Evolutionary conservation across 1,140 invertebrate genomes (phyloP), one percentile per base, ranked within the genome.

Genomic region (Frieseomelitta varia): DNA sequence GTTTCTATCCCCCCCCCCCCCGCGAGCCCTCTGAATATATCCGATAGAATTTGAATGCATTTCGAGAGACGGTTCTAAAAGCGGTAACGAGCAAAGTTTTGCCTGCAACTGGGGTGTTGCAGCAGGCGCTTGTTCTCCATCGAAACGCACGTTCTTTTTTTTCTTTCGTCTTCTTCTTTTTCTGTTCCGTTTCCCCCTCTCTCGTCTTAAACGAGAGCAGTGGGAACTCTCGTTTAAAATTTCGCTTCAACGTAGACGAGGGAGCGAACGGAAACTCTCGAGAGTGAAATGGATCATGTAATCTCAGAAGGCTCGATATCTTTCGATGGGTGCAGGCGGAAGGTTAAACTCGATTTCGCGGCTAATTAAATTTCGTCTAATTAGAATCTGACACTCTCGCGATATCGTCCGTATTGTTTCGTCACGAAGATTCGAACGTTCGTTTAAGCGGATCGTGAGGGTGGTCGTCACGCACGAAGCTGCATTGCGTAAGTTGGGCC

Each of bases 31-130:
- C 39, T 27, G 69, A 74, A 67, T 65, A n/a, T 72, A 51, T 53
- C 51, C 68, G 55, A 73, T 63, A 30, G 30, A 56, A 75, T 67
- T 81, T 68, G 80, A 81, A 56, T 47, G 71, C 51, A 12, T 65
- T 81, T 55, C 19, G 14, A 55, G 14, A 55, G 63, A 58, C 67
- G 67, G 15, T n/a, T 76, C 24, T 8, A 15, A 72, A 63, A 17
- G 14, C 4, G 30, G 51, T 75, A 81, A 81, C 72, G 72, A 81
- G 80, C 80, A 76, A 76, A 76, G 30, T 76, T 76, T 56, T 19
- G 51, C 21, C 55, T 19, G 51, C 21, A 78, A 58, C n/a, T 72
- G 34, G 30, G 24, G 3, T 71, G 56, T 72, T 68, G 56, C 69
- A n/a, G 47, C 67, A 12, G 34, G 10, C 65, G 30, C 34, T 67